These are phyloP conservation scores for Archips crataeganus DNA, from an alignment of 2,888 invertebrate genomes.

Conservation along the genomic window DNA sequence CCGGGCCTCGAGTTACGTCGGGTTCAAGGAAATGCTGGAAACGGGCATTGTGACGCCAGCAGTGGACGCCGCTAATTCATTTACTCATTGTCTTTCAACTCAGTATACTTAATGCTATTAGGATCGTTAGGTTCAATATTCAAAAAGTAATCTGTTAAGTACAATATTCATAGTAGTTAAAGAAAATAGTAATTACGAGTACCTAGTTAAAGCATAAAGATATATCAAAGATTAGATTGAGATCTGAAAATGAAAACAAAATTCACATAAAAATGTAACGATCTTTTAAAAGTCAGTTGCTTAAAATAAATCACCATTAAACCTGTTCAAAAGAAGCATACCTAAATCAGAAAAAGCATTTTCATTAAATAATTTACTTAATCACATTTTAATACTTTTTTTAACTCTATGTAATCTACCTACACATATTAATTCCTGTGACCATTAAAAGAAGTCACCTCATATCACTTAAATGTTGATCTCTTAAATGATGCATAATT, in stretches of 20 bases:
- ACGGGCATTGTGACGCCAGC: conserved; percentile 33
- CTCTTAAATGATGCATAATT: conserved; percentile 34
- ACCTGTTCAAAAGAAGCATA: too few species aligned
- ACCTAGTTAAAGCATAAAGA: too few species aligned
- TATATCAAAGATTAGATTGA: too few species aligned
- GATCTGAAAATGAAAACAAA: neutral
- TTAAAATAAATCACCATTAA: too few species aligned
- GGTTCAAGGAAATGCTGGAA: conserved; percentile 42
- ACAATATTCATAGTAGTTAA: neutral
- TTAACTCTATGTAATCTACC: too few species aligned
- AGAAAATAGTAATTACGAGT: neutral
- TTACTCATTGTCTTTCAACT: conserved; percentile 33
- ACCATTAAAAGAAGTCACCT: conserved; percentile 16
- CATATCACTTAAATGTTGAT: neutral
- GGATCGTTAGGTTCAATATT: conserved; percentile 7
- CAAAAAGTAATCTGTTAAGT: neutral
- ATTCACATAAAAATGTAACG: neutral
- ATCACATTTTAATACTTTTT: too few species aligned
- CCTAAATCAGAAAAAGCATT: too few species aligned
- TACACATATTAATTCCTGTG: neutral
- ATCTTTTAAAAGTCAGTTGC: too few species aligned
- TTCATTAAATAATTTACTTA: too few species aligned
- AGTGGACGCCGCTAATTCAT: conserved; percentile 31
- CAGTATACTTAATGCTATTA: conserved; percentile 8
- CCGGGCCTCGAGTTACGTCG: conserved; percentile 38